Percentiles rank a stretch among this genome's conserved stretches.
These are phyloP conservation scores for Polydrusus cervinus DNA, from an alignment of 2,888 invertebrate species.

Conservation along the genomic window DNA sequence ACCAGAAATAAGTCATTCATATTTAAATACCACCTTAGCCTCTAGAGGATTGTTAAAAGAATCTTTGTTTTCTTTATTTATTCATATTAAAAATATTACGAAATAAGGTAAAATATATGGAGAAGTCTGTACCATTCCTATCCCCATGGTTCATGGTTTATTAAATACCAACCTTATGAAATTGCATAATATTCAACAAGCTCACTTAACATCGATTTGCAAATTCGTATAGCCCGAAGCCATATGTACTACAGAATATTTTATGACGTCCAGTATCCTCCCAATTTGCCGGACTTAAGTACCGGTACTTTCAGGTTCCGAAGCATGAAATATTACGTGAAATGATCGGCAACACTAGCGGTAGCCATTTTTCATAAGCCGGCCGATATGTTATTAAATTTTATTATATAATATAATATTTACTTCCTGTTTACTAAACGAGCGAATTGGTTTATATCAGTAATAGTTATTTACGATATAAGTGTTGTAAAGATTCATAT, in stretches of 20 bases:
- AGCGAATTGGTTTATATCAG: neutral
- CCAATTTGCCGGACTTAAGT: conserved; percentile 35
- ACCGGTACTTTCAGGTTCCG: conserved; percentile 34
- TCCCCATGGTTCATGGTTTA: neutral
- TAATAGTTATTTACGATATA: too few species aligned
- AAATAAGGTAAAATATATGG: too few species aligned
- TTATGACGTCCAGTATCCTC: conserved; percentile 36
- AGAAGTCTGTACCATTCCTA: too few species aligned
- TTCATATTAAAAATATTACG: too few species aligned
- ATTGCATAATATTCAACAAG: conserved; percentile 30
- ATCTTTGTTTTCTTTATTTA: too few species aligned
- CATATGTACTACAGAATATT: conserved; percentile 28
- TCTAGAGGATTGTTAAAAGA: too few species aligned
- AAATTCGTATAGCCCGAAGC: conserved; percentile 34
- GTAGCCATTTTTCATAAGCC: conserved; percentile 40
- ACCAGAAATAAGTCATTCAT: too few species aligned
- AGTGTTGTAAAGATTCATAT: too few species aligned
- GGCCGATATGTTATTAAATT: conserved; percentile 43
- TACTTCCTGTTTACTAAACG: conserved; percentile 22
- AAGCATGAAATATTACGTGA: conserved; percentile 39
- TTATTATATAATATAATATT: conserved; percentile 33
- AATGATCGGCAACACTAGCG: conserved; percentile 38
- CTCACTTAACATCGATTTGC: conserved; percentile 31
- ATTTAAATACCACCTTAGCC: too few species aligned
- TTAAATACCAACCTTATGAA: conserved; percentile 12